Evolutionary conservation across 2,888 invertebrate genomes (phyloP).

Genomic region (Geotrupes spiniger): DNA sequence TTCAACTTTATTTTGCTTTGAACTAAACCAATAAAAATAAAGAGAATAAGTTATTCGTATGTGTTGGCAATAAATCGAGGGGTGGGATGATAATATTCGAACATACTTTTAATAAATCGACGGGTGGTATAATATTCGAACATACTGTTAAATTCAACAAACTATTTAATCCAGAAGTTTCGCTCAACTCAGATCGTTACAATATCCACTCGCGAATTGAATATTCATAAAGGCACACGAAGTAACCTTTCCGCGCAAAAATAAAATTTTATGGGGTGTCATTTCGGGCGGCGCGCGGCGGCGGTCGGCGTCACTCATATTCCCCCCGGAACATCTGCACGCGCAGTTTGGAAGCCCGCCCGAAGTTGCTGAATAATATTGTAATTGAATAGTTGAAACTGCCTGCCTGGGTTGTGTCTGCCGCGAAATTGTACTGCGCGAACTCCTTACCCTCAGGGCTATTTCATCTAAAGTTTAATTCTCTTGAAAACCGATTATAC

Average conservation of each 20-base stretch:
- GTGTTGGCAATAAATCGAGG: too few relatives aligned
- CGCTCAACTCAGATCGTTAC: too few relatives aligned
- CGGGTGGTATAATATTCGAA: too few relatives aligned
- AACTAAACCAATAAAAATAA: too few relatives aligned
- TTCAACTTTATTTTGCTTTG: too few relatives aligned
- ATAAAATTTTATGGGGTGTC: background rate
- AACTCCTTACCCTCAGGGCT: slow-evolving; percentile 7
- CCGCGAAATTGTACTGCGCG: slow-evolving; percentile 2
- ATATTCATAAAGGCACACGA: background rate
- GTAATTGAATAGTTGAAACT: slow-evolving; percentile 19
- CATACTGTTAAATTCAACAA: too few relatives aligned
- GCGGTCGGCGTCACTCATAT: slow-evolving; percentile 2
- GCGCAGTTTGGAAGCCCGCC: slow-evolving; percentile 1
- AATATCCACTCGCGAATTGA: too few relatives aligned
- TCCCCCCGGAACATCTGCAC: slow-evolving; percentile 3
- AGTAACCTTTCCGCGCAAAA: background rate
- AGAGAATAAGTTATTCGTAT: too few relatives aligned
- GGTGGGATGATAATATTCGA: too few relatives aligned
- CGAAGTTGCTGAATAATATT: slow-evolving; percentile 13
- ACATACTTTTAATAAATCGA: too few relatives aligned
- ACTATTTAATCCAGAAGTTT: too few relatives aligned
- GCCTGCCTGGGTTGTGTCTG: slow-evolving; percentile 9
- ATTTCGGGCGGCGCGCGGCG: background rate
- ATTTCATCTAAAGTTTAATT: slow-evolving; percentile 6
- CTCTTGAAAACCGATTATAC: slow-evolving; percentile 8